A percentile compares a stretch with the other conserved stretches of the same genome.
Conservation (phyloP, 2,888 invertebrate species). For the Drosophila colorata region DNA sequence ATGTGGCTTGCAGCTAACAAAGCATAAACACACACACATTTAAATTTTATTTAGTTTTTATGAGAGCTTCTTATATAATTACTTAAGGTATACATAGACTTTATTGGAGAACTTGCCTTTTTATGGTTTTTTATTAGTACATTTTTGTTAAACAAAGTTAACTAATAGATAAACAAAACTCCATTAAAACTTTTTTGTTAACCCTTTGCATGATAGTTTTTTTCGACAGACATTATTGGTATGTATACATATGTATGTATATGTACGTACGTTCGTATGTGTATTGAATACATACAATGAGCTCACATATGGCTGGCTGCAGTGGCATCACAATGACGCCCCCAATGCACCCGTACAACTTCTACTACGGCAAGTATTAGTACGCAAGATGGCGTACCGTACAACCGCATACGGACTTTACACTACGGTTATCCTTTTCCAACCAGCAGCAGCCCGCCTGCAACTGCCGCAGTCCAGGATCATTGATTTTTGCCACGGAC, state of each 20-base stretch:
- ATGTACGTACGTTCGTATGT: neutral
- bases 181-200: no score
- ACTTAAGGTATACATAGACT: no score
- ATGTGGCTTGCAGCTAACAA: slow-evolving; percentile 6
- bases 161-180: no score
- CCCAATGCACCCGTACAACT: slow-evolving; percentile 58
- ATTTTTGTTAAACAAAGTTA: no score
- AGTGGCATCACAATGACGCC: slow-evolving; percentile 40
- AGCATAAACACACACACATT: neutral
- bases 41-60: no score
- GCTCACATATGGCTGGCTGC: slow-evolving; percentile 22
- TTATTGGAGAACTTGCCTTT: no score
- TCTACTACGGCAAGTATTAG: slow-evolving; percentile 71
- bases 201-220: no score
- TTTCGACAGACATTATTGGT: no score
- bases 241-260: neutral
- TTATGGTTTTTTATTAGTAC: no score
- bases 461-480: slow-evolving; percentile 56
- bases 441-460: slow-evolving; percentile 34
- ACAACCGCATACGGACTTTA: slow-evolving; percentile 46
- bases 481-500: slow-evolving; percentile 65
- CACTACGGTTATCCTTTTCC: slow-evolving; percentile 64
- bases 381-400: slow-evolving; percentile 78
- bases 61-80: no score
- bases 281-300: slow-evolving; percentile 1